Evolutionary conservation across 2,888 invertebrate species (phyloP), one percentile per base, ranked within the genome.

Genomic region (Scaptomyza reducta): DNA sequence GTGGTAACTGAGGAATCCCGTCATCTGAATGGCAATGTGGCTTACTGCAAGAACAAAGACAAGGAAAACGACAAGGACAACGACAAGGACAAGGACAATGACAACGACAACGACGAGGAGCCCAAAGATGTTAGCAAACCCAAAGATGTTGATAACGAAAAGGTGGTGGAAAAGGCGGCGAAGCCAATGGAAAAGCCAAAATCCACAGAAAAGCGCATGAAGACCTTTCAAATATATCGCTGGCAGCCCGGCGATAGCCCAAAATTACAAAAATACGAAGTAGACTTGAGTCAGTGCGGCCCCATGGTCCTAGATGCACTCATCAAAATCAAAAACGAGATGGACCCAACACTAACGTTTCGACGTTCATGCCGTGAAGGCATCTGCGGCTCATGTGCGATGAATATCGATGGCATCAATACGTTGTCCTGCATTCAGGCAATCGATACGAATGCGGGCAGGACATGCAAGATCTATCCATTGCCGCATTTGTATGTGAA

Each of bases 401-500:
- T 99, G 99, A 99, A 99, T 92, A 98, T 99, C 91, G 96, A 96
- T 50, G 99, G 99, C 6, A 93, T 94, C 0, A 99, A 99, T 91
- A 98, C 98, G 0, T 93, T 99, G 47, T 98, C 99, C 22, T 99
- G 99, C 91, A 97, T 97, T 85, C 93, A 93, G 27, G 78, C 77
- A 31, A 98, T 98, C 82, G 97, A 98, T 91, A 93, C 94, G 31
- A 78, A 75, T 25, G 18, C 69, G 31, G 93, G 93, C 35, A 95
- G 96, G 87, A 92, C 95, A 0, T 91, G 94, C 16, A 97, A 97
- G 89, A 95, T 99, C 78, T 99, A 99, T 91, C 99, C 99, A 0
- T 92, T 99, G 64, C 99, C 99, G 0, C 99, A 99, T 90, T 98
- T 99, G 98, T 99, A 99, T 91, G 98, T 99, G 4, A 94, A 99